These are phyloP conservation scores for Spisula subtruncata DNA, from an alignment of 2,888 invertebrate species.

Conservation along the genomic window DNA sequence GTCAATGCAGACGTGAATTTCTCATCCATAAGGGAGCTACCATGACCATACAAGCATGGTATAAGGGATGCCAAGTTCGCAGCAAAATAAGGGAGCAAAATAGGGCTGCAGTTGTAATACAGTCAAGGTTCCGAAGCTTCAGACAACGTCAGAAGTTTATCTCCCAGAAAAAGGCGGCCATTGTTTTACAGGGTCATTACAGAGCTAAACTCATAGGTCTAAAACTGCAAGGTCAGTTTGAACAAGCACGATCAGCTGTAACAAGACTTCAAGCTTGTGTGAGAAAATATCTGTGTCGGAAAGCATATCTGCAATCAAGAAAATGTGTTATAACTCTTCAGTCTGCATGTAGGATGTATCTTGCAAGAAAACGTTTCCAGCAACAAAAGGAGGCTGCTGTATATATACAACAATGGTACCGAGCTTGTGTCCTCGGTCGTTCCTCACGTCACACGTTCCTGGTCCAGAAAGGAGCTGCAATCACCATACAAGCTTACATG, in stretches of 20 bases:
- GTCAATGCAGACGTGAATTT: constrained; percentile 48
- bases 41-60: constrained; percentile 76
- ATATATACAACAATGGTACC: constrained; percentile 59
- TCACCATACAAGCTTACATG: constrained; percentile 74
- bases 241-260: constrained; percentile 44
- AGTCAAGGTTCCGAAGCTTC: constrained; percentile 60
- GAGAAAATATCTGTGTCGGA: constrained; percentile 72
- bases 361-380: constrained; percentile 51
- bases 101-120: constrained; percentile 69
- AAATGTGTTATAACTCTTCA: constrained; percentile 71
- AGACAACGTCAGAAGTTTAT: constrained; percentile 46
- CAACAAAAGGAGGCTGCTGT: constrained; percentile 61
- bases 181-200: constrained; percentile 71
- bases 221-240: constrained; percentile 44
- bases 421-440: constrained; percentile 17
- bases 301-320: constrained; percentile 45
- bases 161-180: constrained; percentile 55
- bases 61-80: constrained; percentile 67
- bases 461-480: constrained; percentile 65
- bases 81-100: constrained; percentile 44
- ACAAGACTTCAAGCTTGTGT: constrained; percentile 70
- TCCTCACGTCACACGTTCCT: constrained; percentile 52
- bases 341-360: constrained; percentile 44
- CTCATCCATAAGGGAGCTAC: constrained; percentile 68
- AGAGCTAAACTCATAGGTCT: constrained; percentile 61